Evolutionary conservation across 2,797 vertebrate genomes (phyloP).

Genomic region (Cossypha dichroa): DNA sequence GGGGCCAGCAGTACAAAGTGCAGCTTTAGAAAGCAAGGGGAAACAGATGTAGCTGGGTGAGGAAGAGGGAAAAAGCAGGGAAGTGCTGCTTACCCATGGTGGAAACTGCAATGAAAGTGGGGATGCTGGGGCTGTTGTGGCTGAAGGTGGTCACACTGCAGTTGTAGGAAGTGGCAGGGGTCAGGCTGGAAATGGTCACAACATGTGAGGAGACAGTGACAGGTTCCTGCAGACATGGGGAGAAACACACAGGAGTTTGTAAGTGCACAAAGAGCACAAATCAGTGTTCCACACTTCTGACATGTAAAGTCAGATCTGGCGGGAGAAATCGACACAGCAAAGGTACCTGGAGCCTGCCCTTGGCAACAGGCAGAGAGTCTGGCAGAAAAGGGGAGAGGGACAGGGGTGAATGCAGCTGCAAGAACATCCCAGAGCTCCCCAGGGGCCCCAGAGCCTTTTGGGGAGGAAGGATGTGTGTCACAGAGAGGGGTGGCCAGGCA

Average conservation of each 20-base stretch:
- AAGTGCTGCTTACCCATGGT: constrained; percentile 82
- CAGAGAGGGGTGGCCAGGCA: accelerated
- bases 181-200: constrained; percentile 85
- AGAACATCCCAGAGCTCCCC: neutral
- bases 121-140: constrained; percentile 86
- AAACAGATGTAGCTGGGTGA: neutral
- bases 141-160: constrained; percentile 91
- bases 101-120: constrained; percentile 84
- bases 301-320: neutral
- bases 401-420: neutral
- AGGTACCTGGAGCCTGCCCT: neutral
- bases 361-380: neutral
- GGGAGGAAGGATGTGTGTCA: neutral
- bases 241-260: neutral
- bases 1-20: neutral
- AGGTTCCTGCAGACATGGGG: constrained; percentile 73
- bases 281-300: accelerated
- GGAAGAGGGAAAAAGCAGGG: neutral
- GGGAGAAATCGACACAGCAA: neutral
- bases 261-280: neutral
- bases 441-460: neutral
- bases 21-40: neutral
- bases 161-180: constrained; percentile 90
- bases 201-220: constrained; percentile 83
- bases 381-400: neutral